Percentiles rank a stretch among this genome's conserved stretches.
These are phyloP conservation scores for Bombyx huttoni DNA, from an alignment of 2,888 invertebrate genomes.

Conservation along the genomic window DNA sequence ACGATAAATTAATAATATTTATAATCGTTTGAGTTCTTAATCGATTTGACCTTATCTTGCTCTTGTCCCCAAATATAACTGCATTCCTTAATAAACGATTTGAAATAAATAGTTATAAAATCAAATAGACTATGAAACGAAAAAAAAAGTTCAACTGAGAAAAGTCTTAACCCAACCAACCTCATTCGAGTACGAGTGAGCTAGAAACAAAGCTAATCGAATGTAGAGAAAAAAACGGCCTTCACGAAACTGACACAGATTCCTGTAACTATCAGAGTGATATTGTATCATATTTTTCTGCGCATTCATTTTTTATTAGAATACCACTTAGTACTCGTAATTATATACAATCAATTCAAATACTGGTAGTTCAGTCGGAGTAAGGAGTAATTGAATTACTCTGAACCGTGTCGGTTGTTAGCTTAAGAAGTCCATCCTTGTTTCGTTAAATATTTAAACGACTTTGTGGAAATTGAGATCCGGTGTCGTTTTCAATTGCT, in stretches of 20 bases:
- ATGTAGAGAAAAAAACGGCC: background rate
- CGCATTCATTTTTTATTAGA: background rate
- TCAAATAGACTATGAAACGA: background rate
- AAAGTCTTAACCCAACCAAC: background rate
- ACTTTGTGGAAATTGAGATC: background rate
- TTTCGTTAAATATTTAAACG: background rate
- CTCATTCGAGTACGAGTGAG: background rate
- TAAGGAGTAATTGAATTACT: constrained; percentile 13
- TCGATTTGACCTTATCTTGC: too few relatives aligned
- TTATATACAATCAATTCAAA: constrained; percentile 11
- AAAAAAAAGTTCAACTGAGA: background rate
- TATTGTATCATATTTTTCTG: too few relatives aligned
- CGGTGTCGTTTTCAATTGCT: background rate
- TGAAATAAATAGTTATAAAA: too few relatives aligned
- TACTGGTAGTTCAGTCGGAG: constrained; percentile 9
- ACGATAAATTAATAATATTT: too few relatives aligned
- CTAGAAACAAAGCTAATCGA: background rate
- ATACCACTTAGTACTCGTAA: constrained; percentile 10
- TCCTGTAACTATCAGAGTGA: background rate
- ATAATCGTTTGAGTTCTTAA: too few relatives aligned
- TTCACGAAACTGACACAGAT: background rate
- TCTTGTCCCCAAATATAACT: too few relatives aligned
- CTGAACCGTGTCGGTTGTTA: constrained; percentile 5
- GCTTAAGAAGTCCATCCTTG: background rate
- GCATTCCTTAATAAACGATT: too few relatives aligned